A percentile compares a stretch with the other conserved stretches of the same genome.
phyloP scores from a whole-genome alignment of 2,113 vertebrate genomes.

The Pedionomus torquatus region DNA sequence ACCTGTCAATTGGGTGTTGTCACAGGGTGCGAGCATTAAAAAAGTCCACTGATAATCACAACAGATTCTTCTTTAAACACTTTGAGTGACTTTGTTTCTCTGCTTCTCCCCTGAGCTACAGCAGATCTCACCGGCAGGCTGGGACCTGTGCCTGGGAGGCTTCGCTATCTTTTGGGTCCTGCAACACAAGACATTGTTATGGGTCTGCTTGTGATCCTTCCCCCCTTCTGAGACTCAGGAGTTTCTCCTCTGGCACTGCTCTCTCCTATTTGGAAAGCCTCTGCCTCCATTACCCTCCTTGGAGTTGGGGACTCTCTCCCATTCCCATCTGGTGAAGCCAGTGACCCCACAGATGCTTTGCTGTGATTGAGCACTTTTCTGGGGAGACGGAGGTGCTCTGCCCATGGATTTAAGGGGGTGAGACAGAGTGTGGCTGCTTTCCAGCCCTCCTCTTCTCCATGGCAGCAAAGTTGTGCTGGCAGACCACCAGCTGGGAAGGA shows the following conservation, averaged over 20 bases:
- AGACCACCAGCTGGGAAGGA: rapidly evolving
- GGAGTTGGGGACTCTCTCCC: neutral
- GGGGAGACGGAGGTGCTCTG: neutral
- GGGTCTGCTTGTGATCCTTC: neutral
- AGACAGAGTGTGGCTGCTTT: neutral
- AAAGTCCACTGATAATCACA: neutral
- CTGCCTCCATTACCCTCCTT: neutral
- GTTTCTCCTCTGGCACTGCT: neutral
- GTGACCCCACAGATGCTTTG: neutral
- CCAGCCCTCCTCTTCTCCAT: neutral
- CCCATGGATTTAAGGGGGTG: neutral
- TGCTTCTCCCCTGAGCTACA: neutral
- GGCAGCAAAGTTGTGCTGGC: neutral
- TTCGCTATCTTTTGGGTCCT: neutral
- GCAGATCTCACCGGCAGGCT: neutral
- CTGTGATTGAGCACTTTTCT: neutral
- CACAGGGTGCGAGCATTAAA: neutral
- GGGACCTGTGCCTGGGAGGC: neutral
- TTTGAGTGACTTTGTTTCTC: neutral
- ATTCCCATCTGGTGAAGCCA: neutral
- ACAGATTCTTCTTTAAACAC: neutral
- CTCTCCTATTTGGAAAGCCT: neutral
- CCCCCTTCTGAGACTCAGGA: neutral
- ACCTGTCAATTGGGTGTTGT: neutral
- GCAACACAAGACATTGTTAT: neutral